Evolutionary conservation across 30 jellyfish, hydroid and myxozoan species (phyloP).

Genomic region (Turritopsis rubra): DNA sequence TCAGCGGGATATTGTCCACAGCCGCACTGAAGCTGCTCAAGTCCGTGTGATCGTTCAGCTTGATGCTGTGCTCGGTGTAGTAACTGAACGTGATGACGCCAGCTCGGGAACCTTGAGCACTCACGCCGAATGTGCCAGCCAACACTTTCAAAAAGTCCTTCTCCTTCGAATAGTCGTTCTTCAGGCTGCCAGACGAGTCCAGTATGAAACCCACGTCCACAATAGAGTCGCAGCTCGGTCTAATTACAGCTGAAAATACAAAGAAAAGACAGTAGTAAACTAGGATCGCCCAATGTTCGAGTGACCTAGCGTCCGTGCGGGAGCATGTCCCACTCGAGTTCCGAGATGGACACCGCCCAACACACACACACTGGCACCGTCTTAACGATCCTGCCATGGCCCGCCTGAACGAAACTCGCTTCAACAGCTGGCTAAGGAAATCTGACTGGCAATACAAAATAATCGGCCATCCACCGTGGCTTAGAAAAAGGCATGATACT

Average conservation of each 20-base stretch:
- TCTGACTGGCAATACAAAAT: not conserved
- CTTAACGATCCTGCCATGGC: not conserved
- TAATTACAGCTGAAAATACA: not conserved
- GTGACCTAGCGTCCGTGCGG: too few relatives aligned
- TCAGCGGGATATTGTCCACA: constrained; percentile 64
- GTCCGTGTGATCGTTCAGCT: constrained; percentile 38
- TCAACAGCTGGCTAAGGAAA: not conserved
- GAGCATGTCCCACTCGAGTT: not conserved
- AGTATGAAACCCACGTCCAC: constrained; percentile 81
- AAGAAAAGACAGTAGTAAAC: not conserved
- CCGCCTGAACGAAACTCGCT: not conserved
- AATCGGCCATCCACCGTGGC: not conserved
- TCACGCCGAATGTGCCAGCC: constrained; percentile 56
- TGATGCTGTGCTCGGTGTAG: constrained; percentile 73
- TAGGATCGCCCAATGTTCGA: not conserved
- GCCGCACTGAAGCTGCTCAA: constrained; percentile 62
- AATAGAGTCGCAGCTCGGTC: constrained; percentile 37
- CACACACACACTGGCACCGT: not conserved
- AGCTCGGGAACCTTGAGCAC: constrained; percentile 63
- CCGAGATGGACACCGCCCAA: not conserved
- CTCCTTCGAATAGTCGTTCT: constrained; percentile 63
- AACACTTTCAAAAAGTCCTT: constrained; percentile 63
- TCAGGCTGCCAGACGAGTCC: constrained; percentile 94
- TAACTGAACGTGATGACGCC: constrained; percentile 83
- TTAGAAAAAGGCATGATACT: not conserved